A percentile compares a stretch with the other conserved stretches of the same genome.
Conservation (phyloP, 2,797 vertebrate genomes). For the Crax fasciolata region DNA sequence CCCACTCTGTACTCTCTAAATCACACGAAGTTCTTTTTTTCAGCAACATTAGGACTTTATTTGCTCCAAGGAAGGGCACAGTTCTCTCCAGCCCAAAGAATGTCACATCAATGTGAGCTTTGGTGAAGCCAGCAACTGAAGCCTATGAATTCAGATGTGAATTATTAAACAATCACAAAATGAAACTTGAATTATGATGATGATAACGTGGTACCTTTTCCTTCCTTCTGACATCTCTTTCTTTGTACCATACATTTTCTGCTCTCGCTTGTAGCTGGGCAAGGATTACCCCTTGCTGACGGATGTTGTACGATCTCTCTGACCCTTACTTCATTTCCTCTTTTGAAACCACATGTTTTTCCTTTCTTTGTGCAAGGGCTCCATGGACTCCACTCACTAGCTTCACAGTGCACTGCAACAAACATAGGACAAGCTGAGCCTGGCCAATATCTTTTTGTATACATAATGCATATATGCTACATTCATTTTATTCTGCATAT, state of each 20-base stretch:
- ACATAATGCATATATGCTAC: background rate
- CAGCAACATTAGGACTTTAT: constrained; percentile 44
- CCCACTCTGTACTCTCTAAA: constrained; percentile 44
- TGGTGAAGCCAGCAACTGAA: constrained; percentile 3
- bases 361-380: constrained; percentile 91
- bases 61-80: constrained; percentile 31
- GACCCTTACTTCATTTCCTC: constrained; percentile 92
- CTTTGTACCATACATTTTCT: constrained; percentile 93
- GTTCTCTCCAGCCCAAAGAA: background rate
- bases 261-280: constrained; percentile 90
- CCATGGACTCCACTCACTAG: constrained; percentile 94
- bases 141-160: constrained; percentile 11
- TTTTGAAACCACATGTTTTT: constrained; percentile 94
- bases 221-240: constrained; percentile 90
- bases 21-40: constrained; percentile 40
- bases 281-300: constrained; percentile 89
- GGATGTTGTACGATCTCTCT: constrained; percentile 91
- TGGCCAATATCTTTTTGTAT: background rate
- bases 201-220: constrained; percentile 84
- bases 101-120: background rate
- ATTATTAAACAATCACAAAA: constrained; percentile 52
- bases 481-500: constrained; percentile 7
- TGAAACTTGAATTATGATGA: constrained; percentile 47
- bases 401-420: constrained; percentile 94
- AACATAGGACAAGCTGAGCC: constrained; percentile 62